Conservation (phyloP, 2,888 invertebrate species). For the Suillia variegata region DNA sequence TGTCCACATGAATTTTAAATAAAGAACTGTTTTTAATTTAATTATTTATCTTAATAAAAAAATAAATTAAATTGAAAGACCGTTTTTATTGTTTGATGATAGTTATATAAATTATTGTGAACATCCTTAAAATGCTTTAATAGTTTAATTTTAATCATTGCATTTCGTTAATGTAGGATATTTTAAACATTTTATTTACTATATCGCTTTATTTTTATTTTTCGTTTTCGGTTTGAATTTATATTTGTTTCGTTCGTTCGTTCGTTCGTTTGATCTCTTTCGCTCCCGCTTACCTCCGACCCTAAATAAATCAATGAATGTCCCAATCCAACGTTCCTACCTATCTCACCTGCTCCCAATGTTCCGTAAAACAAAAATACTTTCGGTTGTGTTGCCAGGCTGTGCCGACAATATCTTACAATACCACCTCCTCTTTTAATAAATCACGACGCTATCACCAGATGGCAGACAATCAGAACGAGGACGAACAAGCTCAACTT, state of each 20-base stretch:
- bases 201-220: too few species aligned
- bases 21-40: too few species aligned
- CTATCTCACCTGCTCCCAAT: slow-evolving; percentile 23
- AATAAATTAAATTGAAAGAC: too few species aligned
- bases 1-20: too few species aligned
- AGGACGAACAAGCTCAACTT: slow-evolving; percentile 94
- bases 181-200: too few species aligned
- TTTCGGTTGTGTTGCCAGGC: slow-evolving; percentile 67
- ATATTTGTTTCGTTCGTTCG: too few species aligned
- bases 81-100: slow-evolving; percentile 28
- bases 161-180: slow-evolving; percentile 23
- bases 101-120: too few species aligned
- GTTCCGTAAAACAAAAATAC: slow-evolving; percentile 32
- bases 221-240: too few species aligned
- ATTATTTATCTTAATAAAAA: too few species aligned
- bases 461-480: slow-evolving; percentile 96
- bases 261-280: too few species aligned
- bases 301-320: slow-evolving; percentile 8
- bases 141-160: slow-evolving; percentile 18
- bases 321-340: slow-evolving; percentile 13
- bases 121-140: too few species aligned
- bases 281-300: too few species aligned
- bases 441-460: slow-evolving; percentile 67
- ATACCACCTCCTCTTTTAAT: slow-evolving; percentile 44
- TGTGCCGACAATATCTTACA: slow-evolving; percentile 66